Percentiles rank a stretch among this genome's conserved stretches.
Evolutionary conservation across 2,888 invertebrate genomes (phyloP).

Genomic region (Choristoneura rosaceana): DNA sequence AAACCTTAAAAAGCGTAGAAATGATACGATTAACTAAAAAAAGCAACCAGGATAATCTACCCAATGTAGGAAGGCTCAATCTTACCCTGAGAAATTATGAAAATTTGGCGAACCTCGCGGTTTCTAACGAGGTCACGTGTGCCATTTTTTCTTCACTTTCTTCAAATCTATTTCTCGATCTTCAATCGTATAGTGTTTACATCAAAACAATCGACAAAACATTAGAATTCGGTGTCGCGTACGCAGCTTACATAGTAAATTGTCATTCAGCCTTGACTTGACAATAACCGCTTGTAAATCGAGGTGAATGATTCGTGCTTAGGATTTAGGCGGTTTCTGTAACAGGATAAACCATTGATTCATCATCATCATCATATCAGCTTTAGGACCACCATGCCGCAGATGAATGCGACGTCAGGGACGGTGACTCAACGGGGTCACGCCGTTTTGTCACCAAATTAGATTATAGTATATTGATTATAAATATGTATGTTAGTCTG

Average conservation of each 20-base stretch:
- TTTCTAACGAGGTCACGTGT: conserved; percentile 18
- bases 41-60: neutral
- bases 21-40: no score
- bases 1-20: no score
- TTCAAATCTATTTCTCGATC: conserved; percentile 23
- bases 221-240: conserved; percentile 61
- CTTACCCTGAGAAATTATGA: neutral
- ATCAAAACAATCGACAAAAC: conserved; percentile 47
- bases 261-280: conserved; percentile 61
- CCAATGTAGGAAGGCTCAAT: neutral
- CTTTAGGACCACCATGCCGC: no score
- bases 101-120: neutral
- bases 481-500: no score
- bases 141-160: conserved; percentile 30
- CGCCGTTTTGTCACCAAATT: no score
- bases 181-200: conserved; percentile 49
- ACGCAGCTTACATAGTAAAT: conserved; percentile 61
- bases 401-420: no score
- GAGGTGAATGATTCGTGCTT: conserved; percentile 54
- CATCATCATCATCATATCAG: no score
- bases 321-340: conserved; percentile 49
- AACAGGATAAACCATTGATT: conserved; percentile 51
- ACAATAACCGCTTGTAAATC: conserved; percentile 52
- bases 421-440: no score
- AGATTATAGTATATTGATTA: no score